phyloP scores from a whole-genome alignment of 1,140 invertebrate species.

The Dinoponera quadriceps region DNA sequence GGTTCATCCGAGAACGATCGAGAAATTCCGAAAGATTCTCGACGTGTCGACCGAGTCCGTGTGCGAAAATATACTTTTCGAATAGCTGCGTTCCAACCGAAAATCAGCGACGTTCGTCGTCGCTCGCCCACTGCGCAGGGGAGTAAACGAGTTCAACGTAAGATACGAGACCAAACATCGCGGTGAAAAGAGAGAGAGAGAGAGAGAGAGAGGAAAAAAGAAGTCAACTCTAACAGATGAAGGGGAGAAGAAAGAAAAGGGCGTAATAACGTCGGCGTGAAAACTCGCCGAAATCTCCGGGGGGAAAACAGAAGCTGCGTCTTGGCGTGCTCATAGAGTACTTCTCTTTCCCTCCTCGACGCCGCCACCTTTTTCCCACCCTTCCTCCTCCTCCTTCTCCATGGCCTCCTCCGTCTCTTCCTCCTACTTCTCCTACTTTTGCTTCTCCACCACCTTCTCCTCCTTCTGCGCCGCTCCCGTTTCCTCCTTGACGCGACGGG shows the following conservation, averaged over 20 bases:
- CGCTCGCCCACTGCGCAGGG: not conserved
- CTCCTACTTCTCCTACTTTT: slow-evolving; percentile 38
- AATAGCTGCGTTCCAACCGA: slow-evolving; percentile 50
- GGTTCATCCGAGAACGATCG: not conserved
- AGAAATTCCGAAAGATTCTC: not conserved
- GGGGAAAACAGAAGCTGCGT: slow-evolving; percentile 69
- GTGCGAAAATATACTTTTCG: slow-evolving; percentile 53
- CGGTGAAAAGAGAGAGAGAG: not conserved
- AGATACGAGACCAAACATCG: slow-evolving; percentile 21
- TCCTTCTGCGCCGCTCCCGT: slow-evolving; percentile 50
- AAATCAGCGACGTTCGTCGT: slow-evolving; percentile 47
- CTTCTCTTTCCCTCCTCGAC: slow-evolving; percentile 59
- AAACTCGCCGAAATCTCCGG: slow-evolving; percentile 72
- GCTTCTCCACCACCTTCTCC: not conserved
- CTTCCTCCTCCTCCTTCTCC: slow-evolving; percentile 17
- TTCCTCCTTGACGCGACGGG: slow-evolving; percentile 52
- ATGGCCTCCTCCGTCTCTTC: not conserved
- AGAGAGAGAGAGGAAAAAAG: not conserved
- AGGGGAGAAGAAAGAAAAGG: slow-evolving; percentile 43
- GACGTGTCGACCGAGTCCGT: slow-evolving; percentile 31
- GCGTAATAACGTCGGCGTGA: slow-evolving; percentile 64
- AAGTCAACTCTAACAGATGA: slow-evolving; percentile 9
- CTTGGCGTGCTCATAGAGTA: slow-evolving; percentile 59
- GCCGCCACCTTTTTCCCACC: slow-evolving; percentile 31
- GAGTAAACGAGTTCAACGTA: slow-evolving; percentile 33